phyloP scores from a whole-genome alignment of 30 jellyfish, hydroid and myxozoan genomes.

The Catostylus mosaicus region DNA sequence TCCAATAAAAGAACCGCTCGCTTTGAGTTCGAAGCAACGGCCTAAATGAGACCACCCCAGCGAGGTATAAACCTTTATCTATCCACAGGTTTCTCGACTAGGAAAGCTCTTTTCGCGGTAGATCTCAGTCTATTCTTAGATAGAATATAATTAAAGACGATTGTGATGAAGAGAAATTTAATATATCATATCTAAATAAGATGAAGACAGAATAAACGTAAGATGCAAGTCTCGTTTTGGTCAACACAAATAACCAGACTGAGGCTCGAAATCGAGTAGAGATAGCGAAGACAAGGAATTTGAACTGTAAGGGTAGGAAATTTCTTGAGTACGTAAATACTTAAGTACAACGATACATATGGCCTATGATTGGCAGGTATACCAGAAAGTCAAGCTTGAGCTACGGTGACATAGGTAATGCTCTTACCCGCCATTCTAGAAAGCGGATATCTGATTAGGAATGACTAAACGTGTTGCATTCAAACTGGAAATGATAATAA shows the following conservation, averaged over 20 bases:
- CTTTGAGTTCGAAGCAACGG: not conserved
- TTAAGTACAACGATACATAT: too few relatives aligned
- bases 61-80: conserved; percentile 28
- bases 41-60: conserved; percentile 49
- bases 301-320: too few relatives aligned
- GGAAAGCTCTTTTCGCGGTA: not conserved
- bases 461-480: not conserved
- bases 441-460: conserved; percentile 1
- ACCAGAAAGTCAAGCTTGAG: not conserved
- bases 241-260: too few relatives aligned
- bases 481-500: not conserved
- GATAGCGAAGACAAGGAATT: too few relatives aligned
- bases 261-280: too few relatives aligned
- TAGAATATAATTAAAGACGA: not conserved
- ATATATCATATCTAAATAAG: not conserved
- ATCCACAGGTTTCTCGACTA: not conserved
- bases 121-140: not conserved
- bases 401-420: not conserved
- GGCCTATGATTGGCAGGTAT: not conserved
- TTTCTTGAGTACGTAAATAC: too few relatives aligned
- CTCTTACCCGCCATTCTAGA: not conserved
- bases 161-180: not conserved
- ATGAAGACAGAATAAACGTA: not conserved
- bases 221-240: too few relatives aligned
- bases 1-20: conserved; percentile 33